Percentiles rank a stretch among this genome's conserved stretches.
Conservation (phyloP, 2,888 invertebrate species). For the Chymomyza amoena region DNA sequence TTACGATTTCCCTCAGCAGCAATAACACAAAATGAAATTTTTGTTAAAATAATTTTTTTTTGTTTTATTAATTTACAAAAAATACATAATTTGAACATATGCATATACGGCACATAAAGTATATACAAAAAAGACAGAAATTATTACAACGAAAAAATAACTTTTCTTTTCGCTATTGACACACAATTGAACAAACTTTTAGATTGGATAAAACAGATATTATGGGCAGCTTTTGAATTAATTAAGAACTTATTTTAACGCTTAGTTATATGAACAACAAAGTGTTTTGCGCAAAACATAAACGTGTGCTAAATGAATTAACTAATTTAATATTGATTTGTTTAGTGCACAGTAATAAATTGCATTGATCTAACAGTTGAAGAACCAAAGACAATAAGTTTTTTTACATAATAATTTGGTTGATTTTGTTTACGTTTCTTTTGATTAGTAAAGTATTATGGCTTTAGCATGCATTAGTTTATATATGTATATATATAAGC, state of each 20-base stretch:
- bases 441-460: slow-evolving; percentile 11
- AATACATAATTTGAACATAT: slow-evolving; percentile 64
- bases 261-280: slow-evolving; percentile 42
- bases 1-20: too few species aligned
- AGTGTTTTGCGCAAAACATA: slow-evolving; percentile 13
- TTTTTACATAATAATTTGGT: background rate
- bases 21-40: background rate
- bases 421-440: background rate
- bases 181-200: slow-evolving; percentile 37
- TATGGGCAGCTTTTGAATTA: slow-evolving; percentile 20
- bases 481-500: slow-evolving; percentile 12
- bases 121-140: slow-evolving; percentile 57
- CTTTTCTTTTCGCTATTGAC: slow-evolving; percentile 5
- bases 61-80: slow-evolving; percentile 69
- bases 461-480: slow-evolving; percentile 14
- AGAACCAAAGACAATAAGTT: slow-evolving; percentile 28
- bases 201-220: slow-evolving; percentile 10
- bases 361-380: slow-evolving; percentile 63
- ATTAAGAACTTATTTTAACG: slow-evolving; percentile 17
- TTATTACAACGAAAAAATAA: slow-evolving; percentile 37
- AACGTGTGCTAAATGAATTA: background rate
- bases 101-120: slow-evolving; percentile 60
- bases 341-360: slow-evolving; percentile 60
- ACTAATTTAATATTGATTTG: background rate
- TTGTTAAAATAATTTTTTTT: slow-evolving; percentile 57